Base-by-base conservation (phyloP, 2,113 vertebrate species). In the Ophiodon elongatus region DNA sequence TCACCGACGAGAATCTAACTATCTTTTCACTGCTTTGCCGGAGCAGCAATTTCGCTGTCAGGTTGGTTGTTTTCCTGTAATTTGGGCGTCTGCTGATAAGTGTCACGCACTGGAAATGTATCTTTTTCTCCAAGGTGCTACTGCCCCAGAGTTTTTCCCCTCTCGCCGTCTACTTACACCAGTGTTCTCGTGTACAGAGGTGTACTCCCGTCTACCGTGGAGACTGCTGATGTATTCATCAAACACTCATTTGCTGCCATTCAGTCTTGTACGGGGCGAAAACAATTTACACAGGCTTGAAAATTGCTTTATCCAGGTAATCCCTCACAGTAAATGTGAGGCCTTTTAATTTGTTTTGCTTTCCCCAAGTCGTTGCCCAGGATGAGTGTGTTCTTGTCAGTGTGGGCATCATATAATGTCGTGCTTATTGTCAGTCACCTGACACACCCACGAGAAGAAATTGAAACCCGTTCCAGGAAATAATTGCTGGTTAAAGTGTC, bases 261-360 rank as follows among this genome's bases (percentile, higher is more conserved):
- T 86, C 70, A 76, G 39, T 75, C 54, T 74, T 73, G 59, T 87
- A 80, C 74, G 70, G 69, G 82, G 82, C 57, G 54, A 89, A 90
- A 87, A 90, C 81, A 86, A 82, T 91, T 89, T 82, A 15, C 73
- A 75, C 69, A 69, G 85, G 79, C 31, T 73, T 41, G 63, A 62
- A 85, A 89, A 84, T 90, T 65, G 62, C 80, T 79, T 82, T 59
- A 57, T 73, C 73, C 33, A 79, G 69, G 80, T 91, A 84, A 90
- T 91, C 80, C 80, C 82, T 80, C 82, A 85, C 64, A 79, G 67
- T 74, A 79, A 87, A 83, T 81, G 78, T 8, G 11, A 80, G 79
- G 60, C 83, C 39, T 6, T 43, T 37, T 88, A 81, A 91, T 91
- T 89, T 83, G 80, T 85, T 89, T 84, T 91, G 41, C 68, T 84